Evolutionary conservation across 1,140 invertebrate species (phyloP).

Genomic region (Gryllus bimaculatus): DNA sequence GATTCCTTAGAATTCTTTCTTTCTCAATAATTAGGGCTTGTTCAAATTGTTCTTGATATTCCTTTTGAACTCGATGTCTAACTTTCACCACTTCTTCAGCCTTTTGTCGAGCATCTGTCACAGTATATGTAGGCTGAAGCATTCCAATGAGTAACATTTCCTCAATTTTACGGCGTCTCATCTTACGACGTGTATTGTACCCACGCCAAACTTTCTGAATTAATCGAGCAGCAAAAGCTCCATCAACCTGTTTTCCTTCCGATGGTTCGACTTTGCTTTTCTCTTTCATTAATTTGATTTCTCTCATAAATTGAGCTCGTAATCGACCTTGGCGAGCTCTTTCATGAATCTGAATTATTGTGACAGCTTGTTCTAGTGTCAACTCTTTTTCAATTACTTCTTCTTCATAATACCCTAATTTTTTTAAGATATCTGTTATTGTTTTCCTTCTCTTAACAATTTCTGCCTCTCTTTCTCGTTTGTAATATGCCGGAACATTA

Average conservation of each 20-base stretch:
- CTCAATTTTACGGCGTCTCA: conserved; percentile 57
- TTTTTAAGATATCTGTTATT: conserved; percentile 53
- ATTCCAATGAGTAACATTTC: conserved; percentile 79
- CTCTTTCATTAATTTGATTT: conserved; percentile 69
- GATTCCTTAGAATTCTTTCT: conserved; percentile 49
- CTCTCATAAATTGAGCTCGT: conserved; percentile 78
- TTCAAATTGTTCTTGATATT: conserved; percentile 50
- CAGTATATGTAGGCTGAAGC: conserved; percentile 34
- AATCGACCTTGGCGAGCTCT: conserved; percentile 65
- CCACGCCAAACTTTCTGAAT: conserved; percentile 78
- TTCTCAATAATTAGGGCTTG: conserved; percentile 44
- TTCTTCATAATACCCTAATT: conserved; percentile 56
- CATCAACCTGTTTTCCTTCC: conserved; percentile 44
- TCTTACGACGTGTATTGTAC: conserved; percentile 57
- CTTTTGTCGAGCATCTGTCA: conserved; percentile 31
- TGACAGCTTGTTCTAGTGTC: conserved; percentile 72
- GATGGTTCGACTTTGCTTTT: conserved; percentile 36
- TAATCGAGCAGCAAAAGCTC: conserved; percentile 53
- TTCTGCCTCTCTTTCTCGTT: conserved; percentile 52
- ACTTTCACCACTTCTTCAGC: conserved; percentile 39
- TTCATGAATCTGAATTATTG: conserved; percentile 81
- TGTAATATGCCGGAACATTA: conserved; percentile 56
- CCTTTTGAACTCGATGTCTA: conserved; percentile 49
- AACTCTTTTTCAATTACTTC: conserved; percentile 44
- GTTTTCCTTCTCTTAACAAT: conserved; percentile 48